Evolutionary conservation across 1,140 invertebrate genomes (phyloP).

Genomic region (Drosophila ercepeae): DNA sequence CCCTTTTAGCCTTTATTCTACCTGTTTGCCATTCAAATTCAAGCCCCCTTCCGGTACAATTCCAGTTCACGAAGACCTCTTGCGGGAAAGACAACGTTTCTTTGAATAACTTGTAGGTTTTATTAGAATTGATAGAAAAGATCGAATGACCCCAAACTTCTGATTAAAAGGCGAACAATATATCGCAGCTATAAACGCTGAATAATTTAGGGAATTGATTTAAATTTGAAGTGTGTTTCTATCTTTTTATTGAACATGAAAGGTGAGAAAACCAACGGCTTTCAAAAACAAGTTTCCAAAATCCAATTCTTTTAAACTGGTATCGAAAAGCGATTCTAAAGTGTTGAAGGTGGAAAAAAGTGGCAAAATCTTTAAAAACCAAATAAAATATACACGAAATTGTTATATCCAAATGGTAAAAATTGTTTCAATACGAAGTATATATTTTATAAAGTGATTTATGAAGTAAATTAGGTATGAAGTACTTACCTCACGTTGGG

Average conservation of each 20-base stretch:
- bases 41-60: constrained; percentile 9
- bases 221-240: not conserved
- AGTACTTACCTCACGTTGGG: constrained; percentile 33
- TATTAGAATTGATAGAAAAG: not conserved
- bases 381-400: not conserved
- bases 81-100: not conserved
- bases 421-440: no score
- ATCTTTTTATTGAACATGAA: not conserved
- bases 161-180: not conserved
- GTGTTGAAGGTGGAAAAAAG: not conserved
- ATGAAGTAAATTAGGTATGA: no score
- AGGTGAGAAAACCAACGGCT: no score
- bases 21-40: constrained; percentile 25
- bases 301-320: not conserved
- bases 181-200: not conserved
- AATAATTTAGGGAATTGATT: not conserved
- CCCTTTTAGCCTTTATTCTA: constrained; percentile 48
- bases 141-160: not conserved
- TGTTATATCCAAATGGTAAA: no score
- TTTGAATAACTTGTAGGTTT: not conserved
- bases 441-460: no score
- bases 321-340: not conserved
- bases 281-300: not conserved
- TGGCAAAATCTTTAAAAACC: not conserved
- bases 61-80: not conserved